Conservation (phyloP, 2,888 invertebrate species). For the Herminia tarsipennalis region DNA sequence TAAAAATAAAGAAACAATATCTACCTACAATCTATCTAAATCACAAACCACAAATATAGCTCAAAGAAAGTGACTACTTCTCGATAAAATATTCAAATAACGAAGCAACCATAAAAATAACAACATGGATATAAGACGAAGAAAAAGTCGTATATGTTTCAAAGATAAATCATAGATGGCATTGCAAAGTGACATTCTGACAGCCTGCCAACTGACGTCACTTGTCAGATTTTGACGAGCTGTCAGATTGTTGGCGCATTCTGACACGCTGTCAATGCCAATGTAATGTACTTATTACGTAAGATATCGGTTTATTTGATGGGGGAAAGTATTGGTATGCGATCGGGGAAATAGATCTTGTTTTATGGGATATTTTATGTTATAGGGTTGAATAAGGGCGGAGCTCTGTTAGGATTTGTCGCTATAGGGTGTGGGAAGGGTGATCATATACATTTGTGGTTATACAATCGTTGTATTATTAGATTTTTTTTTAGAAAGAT, state of each 20-base stretch:
- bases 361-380: constrained; percentile 7
- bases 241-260: constrained; percentile 7
- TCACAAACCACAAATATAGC: no score
- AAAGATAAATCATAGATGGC: constrained; percentile 15
- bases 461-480: no score
- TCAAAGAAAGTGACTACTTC: no score
- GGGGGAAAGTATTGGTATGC: constrained; percentile 7
- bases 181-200: constrained; percentile 6
- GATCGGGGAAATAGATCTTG: background rate
- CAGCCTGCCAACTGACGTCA: constrained; percentile 4
- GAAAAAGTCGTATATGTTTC: background rate
- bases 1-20: background rate
- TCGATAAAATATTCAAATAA: background rate
- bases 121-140: background rate
- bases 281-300: constrained; percentile 1
- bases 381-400: constrained; percentile 1
- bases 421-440: no score
- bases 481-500: no score
- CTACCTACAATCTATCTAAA: background rate
- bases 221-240: constrained; percentile 7
- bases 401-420: background rate
- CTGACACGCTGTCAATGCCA: constrained; percentile 2
- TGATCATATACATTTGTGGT: no score
- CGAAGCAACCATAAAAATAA: constrained; percentile 3
- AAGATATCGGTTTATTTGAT: constrained; percentile 8